These are phyloP conservation scores for Callopanchax toddi DNA, from an alignment of 2,113 vertebrate genomes.

Conservation along the genomic window DNA sequence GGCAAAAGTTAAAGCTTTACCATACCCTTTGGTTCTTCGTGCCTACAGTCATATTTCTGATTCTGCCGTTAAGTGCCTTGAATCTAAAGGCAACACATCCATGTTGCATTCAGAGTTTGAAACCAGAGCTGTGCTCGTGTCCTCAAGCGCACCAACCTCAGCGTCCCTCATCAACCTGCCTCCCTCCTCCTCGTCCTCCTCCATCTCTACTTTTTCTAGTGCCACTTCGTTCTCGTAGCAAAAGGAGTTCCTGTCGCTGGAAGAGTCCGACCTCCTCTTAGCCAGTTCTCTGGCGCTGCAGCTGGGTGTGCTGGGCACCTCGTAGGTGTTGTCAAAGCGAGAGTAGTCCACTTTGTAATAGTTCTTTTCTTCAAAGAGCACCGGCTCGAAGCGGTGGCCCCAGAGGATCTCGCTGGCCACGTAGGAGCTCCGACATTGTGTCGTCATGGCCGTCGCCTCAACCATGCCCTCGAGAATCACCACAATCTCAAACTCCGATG, in stretches of 20 bases:
- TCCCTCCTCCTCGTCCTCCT: constrained; percentile 78
- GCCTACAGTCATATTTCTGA: constrained; percentile 89
- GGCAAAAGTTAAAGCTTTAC: constrained; percentile 69
- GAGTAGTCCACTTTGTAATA: constrained; percentile 98
- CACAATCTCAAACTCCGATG: constrained; percentile 93
- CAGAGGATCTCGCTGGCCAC: constrained; percentile 93
- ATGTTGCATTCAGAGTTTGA: constrained; percentile 85
- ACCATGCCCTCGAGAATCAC: constrained; percentile 98
- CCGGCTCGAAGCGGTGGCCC: constrained; percentile 95
- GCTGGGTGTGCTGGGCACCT: constrained; percentile 92
- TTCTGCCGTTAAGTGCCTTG: constrained; percentile 88
- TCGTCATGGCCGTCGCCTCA: constrained; percentile 97
- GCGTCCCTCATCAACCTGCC: constrained; percentile 45
- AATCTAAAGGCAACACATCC: constrained; percentile 87
- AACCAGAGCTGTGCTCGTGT: constrained; percentile 82
- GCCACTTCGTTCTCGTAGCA: constrained; percentile 98
- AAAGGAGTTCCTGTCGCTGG: constrained; percentile 90
- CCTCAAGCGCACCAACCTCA: constrained; percentile 75
- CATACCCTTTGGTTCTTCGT: constrained; percentile 39
- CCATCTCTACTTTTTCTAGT: constrained; percentile 92
- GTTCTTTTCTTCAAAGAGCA: constrained; percentile 95
- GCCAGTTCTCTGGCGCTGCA: constrained; percentile 95
- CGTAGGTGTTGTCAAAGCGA: constrained; percentile 93
- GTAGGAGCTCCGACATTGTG: constrained; percentile 97
- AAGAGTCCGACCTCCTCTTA: constrained; percentile 87